Evolutionary conservation across 2,888 invertebrate species (phyloP), one percentile per base, ranked within the genome.

Genomic region (Campoplex capitator): DNA sequence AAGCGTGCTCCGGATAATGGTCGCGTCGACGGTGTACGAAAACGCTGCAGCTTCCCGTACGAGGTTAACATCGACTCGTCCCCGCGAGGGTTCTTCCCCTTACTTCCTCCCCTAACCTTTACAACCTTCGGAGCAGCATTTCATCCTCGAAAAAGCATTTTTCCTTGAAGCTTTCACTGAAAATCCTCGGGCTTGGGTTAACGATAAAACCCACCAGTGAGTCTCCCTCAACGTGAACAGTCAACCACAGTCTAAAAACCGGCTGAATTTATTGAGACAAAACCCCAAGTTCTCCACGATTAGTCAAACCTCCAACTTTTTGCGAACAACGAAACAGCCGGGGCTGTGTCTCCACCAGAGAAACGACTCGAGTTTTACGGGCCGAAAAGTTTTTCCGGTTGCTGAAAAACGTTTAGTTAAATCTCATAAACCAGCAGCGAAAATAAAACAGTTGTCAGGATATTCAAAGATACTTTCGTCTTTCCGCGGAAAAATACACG

Each of bases 371-470:
- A 51, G 73, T 73, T 81, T 75, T 58, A 54, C 62, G 32, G 32
- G 75, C 65, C 70, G 51, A 18, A 3, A 81, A 90, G 85, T 90
- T 90, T 89, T 71, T 35, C n/a, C 45, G 58, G 23, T 42, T 9
- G 68, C 11, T 23, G n/a, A 3, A 45, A 13, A 23, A 23, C 42
- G 68, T 42, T 68, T 11, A 42, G 68, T 68, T 42, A 23, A 68
- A 42, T 68, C 68, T 13, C n/a, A 42, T 42, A 23, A 45, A 70
- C 45, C 11, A 28, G 70, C 23, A 23, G 23, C 23, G 23, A 11
- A 28, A 18, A 51, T 32, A 42, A 23, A 23, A 67, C n/a, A 42
- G 67, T 42, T n/a, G n/a, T n/a, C 18, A n/a, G 38, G 3, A n/a
- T 38, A 38, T 32, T 16, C 32, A 71, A 71, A 48, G 18, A 71